Percentiles rank a stretch among this genome's conserved stretches.
phyloP scores from a whole-genome alignment of 2,888 invertebrate genomes.

The Halocaridina rubra region DNA sequence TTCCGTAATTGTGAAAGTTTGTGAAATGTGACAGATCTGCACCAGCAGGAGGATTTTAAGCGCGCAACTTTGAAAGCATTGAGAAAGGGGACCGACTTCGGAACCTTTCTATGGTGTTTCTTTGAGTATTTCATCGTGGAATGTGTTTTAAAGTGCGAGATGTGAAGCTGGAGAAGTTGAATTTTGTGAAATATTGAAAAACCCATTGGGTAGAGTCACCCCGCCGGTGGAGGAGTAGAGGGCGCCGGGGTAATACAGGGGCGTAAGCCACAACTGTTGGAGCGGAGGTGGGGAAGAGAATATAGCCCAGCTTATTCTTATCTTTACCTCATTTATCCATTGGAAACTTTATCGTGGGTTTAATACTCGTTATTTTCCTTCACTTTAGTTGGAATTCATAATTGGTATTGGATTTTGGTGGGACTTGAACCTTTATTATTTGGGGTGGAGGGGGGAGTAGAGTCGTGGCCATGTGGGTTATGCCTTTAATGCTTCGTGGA shows the following conservation, averaged over 20 bases:
- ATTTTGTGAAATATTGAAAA: too few species aligned
- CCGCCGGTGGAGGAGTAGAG: conserved; percentile 39
- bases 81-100: too few species aligned
- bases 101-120: too few species aligned
- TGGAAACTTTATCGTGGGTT: too few species aligned
- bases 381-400: too few species aligned
- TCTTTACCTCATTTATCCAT: too few species aligned
- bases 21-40: conserved; percentile 38
- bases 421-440: too few species aligned
- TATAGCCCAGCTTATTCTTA: background rate
- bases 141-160: too few species aligned
- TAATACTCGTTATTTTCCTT: too few species aligned
- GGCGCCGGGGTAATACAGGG: conserved; percentile 29
- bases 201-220: conserved; percentile 25
- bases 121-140: too few species aligned
- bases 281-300: conserved; percentile 3
- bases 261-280: conserved; percentile 29
- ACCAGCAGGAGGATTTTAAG: conserved; percentile 32
- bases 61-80: conserved; percentile 50
- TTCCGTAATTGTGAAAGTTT: background rate
- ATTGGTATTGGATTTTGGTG: too few species aligned
- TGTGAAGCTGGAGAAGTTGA: background rate
- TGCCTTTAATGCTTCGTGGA: conserved; percentile 39
- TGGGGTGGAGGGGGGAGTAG: conserved; percentile 7
- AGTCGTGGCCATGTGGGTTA: conserved; percentile 43